Evolutionary conservation across 2,113 vertebrate species (phyloP), one percentile per base, ranked within the genome.

Genomic region (Percina caprodes): DNA sequence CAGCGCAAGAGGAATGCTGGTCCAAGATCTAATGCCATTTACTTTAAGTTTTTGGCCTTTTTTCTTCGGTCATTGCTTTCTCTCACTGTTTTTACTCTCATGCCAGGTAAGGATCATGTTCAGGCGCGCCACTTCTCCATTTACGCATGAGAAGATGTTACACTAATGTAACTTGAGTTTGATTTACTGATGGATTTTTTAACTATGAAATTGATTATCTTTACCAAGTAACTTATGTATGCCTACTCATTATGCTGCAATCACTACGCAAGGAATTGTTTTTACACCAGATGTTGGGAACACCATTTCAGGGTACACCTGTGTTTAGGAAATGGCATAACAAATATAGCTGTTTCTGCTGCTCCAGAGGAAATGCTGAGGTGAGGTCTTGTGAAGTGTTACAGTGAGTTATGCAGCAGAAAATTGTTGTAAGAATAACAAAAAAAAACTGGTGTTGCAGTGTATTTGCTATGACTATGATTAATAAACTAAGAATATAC

Each of bases 21-120:
- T 92, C 92, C 94, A 90, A 92, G 91, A 94, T 92, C 91, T 90
- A 85, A 90, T 90, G 88, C 92, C 93, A 92, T 93, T 94, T 77
- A 94, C 88, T 93, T 91, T 94, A 92, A 93, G 93, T 94, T 93
- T 89, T 62, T 94, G 93, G 93, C 93, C 94, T 89, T 92, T 95
- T 88, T 91, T 95, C 86, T 88, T 95, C 85, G 92, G 91, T 91
- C 93, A 95, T 85, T 94, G 92, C 87, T 90, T 95, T 85, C 90
- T 95, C 77, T 93, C 94, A 80, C 90, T 93, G 82, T 88, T 94
- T 90, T 89, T 94, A 85, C 93, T 94, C 89, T 93, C 94, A 66
- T 94, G 94, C 81, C 94, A 95, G 94, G 94, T 95, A 94, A 94
- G 94, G 63, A 77, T 51, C 76, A 55, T 49, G 76, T 69, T 33